phyloP scores from a whole-genome alignment of 2,797 vertebrate species.

The Oreortyx pictus region DNA sequence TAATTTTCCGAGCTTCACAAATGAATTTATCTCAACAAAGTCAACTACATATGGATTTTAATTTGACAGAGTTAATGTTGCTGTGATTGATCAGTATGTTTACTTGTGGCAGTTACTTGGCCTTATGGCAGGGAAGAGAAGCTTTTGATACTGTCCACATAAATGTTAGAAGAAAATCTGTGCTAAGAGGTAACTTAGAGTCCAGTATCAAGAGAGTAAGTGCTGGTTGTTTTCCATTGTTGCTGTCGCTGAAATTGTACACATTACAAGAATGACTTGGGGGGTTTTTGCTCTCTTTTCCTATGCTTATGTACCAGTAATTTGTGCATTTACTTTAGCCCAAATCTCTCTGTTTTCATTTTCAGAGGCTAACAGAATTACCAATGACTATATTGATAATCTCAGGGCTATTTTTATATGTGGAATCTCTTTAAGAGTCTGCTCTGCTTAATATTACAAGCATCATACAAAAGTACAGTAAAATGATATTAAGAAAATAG shows the following conservation, averaged over 20 bases:
- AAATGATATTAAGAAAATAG: conserved; percentile 29
- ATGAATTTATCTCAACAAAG: background rate
- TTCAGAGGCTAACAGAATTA: conserved; percentile 43
- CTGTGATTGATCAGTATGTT: background rate
- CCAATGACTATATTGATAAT: background rate
- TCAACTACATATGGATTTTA: background rate
- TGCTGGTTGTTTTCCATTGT: conserved; percentile 17
- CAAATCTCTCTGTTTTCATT: conserved; percentile 28
- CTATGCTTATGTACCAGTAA: background rate
- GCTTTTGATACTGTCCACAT: background rate
- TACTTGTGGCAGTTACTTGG: background rate
- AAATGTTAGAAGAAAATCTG: background rate
- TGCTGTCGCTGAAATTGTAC: background rate
- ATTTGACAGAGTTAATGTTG: background rate
- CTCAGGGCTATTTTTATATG: conserved; percentile 11
- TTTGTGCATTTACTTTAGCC: conserved; percentile 4
- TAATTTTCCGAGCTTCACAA: background rate
- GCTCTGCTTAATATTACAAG: background rate
- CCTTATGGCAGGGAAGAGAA: background rate
- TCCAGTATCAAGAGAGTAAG: background rate
- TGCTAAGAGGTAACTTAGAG: background rate
- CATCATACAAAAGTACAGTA: background rate
- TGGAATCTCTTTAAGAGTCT: conserved; percentile 11
- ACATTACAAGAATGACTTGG: background rate
- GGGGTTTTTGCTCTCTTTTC: background rate